Conservation (phyloP, 2,113 vertebrate species). For the Sinocyclocheilus rhinocerous region DNA sequence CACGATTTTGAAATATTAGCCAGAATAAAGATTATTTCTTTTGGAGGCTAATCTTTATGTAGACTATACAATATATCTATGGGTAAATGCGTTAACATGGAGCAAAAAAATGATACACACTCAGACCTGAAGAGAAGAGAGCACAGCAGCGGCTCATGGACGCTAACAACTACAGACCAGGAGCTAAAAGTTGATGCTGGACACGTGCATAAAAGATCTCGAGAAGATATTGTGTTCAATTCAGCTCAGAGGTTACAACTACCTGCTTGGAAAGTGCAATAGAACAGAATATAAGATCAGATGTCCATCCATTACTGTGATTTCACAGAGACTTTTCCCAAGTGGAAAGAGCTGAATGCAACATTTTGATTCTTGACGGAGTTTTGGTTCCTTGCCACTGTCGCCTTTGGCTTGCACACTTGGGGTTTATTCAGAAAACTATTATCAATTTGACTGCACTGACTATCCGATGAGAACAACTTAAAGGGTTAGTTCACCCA, state of each 20-base stretch:
- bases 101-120: conserved; percentile 60
- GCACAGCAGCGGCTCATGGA: background rate
- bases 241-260: background rate
- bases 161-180: background rate
- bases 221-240: background rate
- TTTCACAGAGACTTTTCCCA: background rate
- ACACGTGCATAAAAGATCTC: background rate
- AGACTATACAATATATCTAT: conserved; percentile 77
- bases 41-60: conserved; percentile 60
- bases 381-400: background rate
- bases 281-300: background rate
- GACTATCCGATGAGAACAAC: background rate
- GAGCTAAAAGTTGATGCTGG: background rate
- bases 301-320: background rate
- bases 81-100: conserved; percentile 70
- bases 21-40: conserved; percentile 71
- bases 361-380: no score
- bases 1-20: conserved; percentile 62
- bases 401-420: background rate
- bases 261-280: background rate
- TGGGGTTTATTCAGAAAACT: background rate
- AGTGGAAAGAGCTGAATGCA: background rate
- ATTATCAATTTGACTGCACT: background rate
- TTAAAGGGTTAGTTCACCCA: no score
- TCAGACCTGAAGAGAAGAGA: conserved; percentile 29